Conservation (phyloP, 2,113 vertebrate species). For the Corvus cornix region DNA sequence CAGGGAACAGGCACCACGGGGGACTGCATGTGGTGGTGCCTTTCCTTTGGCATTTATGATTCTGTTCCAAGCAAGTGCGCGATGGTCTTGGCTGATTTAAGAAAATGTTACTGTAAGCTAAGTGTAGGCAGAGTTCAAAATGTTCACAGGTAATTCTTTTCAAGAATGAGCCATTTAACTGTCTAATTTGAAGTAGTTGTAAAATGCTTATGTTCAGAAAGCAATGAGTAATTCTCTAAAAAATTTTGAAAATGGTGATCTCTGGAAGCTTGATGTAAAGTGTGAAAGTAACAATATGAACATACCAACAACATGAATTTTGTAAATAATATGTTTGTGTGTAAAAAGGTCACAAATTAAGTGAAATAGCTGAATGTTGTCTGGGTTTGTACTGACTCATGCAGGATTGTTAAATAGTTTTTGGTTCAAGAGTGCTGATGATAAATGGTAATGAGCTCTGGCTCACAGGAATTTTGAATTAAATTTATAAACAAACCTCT, state of each 20-base stretch:
- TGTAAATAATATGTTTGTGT: neutral
- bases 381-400: neutral
- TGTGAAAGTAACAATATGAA: neutral
- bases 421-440: neutral
- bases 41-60: neutral
- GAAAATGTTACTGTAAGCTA: neutral
- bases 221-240: neutral
- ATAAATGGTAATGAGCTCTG: neutral
- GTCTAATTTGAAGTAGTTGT: neutral
- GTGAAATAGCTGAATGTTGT: neutral
- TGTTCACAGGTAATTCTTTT: neutral
- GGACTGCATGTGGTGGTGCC: neutral
- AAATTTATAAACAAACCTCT: neutral
- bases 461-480: neutral
- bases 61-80: neutral
- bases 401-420: neutral
- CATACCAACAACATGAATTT: neutral
- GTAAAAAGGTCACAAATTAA: neutral
- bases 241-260: neutral
- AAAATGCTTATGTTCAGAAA: neutral
- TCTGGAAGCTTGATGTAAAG: neutral
- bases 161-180: neutral
- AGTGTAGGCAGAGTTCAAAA: neutral
- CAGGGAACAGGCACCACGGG: neutral
- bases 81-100: neutral